A percentile compares a stretch with the other conserved stretches of the same genome.
These are phyloP conservation scores for Blastomussa wellsi DNA, from an alignment of 92 coral and sea anemone genomes.

Conservation along the genomic window DNA sequence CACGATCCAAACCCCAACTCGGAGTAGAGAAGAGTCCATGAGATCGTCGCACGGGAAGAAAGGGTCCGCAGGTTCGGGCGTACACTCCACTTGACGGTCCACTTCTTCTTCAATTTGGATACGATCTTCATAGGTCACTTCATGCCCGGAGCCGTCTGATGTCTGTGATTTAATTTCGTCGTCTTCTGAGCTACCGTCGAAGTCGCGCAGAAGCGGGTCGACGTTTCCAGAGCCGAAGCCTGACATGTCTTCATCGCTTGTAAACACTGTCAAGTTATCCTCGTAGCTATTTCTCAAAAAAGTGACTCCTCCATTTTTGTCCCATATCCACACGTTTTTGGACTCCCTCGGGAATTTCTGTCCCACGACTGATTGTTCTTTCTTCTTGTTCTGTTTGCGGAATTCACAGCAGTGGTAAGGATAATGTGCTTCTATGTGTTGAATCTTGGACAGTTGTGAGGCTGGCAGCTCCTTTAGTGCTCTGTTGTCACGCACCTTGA, in stretches of 20 bases:
- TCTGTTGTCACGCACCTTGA: conserved; percentile 67
- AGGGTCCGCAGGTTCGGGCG: conserved; percentile 86
- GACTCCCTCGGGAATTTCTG: neutral
- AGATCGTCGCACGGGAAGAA: conserved; percentile 98
- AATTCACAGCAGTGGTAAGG: conserved; percentile 95
- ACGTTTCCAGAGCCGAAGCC: conserved; percentile 63
- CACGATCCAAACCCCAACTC: conserved; percentile 97
- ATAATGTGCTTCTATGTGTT: conserved; percentile 55
- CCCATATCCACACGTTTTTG: conserved; percentile 48
- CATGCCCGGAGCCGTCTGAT: neutral
- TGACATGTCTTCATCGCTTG: conserved; percentile 38
- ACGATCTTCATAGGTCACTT: neutral
- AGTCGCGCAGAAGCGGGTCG: conserved; percentile 47
- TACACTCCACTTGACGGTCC: conserved; percentile 65
- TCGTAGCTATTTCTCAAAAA: conserved; percentile 30
- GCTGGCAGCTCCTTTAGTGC: conserved; percentile 70
- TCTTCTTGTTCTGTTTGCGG: conserved; percentile 41
- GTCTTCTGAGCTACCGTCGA: conserved; percentile 34
- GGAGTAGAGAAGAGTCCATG: conserved; percentile 87
- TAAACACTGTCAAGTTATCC: conserved; percentile 1
- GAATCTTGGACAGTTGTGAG: conserved; percentile 61
- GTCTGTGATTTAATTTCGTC: neutral
- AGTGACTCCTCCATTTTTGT: neutral
- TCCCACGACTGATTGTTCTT: conserved; percentile 16
- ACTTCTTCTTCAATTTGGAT: conserved; percentile 10